Evolutionary conservation across 2,888 invertebrate genomes (phyloP).

Genomic region (Drosophila mercatorum): DNA sequence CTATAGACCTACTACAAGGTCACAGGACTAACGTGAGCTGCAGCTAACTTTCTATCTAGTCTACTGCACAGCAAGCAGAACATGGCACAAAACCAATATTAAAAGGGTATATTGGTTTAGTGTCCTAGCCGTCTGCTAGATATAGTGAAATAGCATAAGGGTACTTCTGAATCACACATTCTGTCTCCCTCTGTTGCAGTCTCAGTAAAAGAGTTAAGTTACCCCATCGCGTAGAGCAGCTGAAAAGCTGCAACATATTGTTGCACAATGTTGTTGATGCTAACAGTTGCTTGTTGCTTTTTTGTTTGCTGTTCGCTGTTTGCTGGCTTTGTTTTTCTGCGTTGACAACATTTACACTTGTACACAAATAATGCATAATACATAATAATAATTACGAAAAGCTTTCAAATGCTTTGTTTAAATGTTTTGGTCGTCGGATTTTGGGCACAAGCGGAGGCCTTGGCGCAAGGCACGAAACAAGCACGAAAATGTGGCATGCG

Average conservation of each 20-base stretch:
- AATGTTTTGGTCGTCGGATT: slow-evolving; percentile 44
- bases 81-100: background rate
- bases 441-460: slow-evolving; percentile 38
- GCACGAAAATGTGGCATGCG: slow-evolving; percentile 21
- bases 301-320: slow-evolving; percentile 7
- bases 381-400: slow-evolving; percentile 74
- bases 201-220: background rate
- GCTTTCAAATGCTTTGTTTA: slow-evolving; percentile 61
- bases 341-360: slow-evolving; percentile 64
- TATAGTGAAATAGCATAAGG: background rate
- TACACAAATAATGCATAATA: slow-evolving; percentile 64
- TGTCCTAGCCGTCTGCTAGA: too few relatives aligned
- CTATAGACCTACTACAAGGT: too few relatives aligned
- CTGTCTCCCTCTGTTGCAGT: background rate
- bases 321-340: slow-evolving; percentile 21
- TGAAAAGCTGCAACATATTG: slow-evolving; percentile 41
- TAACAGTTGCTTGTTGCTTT: slow-evolving; percentile 10
- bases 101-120: too few relatives aligned
- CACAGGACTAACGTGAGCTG: too few relatives aligned
- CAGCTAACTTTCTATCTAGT: too few relatives aligned
- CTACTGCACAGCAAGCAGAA: too few relatives aligned
- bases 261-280: slow-evolving; percentile 43
- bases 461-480: slow-evolving; percentile 23
- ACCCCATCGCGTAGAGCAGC: slow-evolving; percentile 1
- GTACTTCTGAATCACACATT: background rate